phyloP scores from a whole-genome alignment of 2,888 invertebrate genomes.

The Thyatira batis region DNA sequence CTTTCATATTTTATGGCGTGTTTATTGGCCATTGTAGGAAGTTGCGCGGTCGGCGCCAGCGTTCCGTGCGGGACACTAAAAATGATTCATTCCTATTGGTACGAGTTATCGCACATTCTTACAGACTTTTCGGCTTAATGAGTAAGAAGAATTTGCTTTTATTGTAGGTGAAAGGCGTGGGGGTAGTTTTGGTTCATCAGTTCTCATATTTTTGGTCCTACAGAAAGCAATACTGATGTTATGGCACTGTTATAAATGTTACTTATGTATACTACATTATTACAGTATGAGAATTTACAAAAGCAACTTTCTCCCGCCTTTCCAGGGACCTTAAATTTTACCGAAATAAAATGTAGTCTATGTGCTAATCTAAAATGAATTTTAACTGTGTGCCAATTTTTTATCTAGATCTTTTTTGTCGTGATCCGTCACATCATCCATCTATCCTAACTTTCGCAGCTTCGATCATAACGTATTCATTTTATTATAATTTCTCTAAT shows the following conservation, averaged over 20 bases:
- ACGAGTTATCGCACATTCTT: constrained; percentile 62
- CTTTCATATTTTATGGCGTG: constrained; percentile 78
- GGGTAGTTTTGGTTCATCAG: not conserved
- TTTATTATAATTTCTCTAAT: not conserved
- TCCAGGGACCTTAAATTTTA: no score
- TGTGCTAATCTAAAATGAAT: no score
- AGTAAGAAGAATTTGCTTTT: constrained; percentile 43
- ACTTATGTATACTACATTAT: not conserved
- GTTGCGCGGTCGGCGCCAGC: constrained; percentile 54
- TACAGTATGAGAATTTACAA: no score
- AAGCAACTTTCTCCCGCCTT: no score
- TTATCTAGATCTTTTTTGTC: no score
- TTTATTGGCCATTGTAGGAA: constrained; percentile 77
- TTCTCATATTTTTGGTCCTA: not conserved
- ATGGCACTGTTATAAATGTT: not conserved
- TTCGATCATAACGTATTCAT: no score
- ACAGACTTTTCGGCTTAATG: constrained; percentile 64
- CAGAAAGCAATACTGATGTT: no score
- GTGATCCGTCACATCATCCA: no score
- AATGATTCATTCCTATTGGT: constrained; percentile 71
- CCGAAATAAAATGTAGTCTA: no score
- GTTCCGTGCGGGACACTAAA: constrained; percentile 60
- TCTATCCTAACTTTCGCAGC: no score
- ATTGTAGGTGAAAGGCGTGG: not conserved
- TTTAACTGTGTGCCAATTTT: no score